A percentile compares a stretch with the other conserved stretches of the same genome.
Evolutionary conservation across 2,797 vertebrate species (phyloP).

Genomic region (Cheirogaleus major): DNA sequence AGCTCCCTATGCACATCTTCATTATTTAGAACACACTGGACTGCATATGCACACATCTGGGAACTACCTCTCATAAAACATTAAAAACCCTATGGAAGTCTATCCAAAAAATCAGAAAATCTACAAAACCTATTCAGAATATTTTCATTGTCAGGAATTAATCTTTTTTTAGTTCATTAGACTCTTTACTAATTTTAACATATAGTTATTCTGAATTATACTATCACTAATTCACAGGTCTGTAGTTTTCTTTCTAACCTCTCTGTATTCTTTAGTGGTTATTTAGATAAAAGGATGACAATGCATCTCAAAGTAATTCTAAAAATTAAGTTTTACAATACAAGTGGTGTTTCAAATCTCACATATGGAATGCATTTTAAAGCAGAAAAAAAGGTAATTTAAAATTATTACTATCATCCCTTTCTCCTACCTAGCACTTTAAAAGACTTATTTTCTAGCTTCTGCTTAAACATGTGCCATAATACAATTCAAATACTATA

Average conservation of each 20-base stretch:
- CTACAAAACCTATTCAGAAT: slow-evolving; percentile 62
- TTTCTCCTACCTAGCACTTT: neutral
- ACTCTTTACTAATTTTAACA: slow-evolving; percentile 76
- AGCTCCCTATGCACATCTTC: neutral
- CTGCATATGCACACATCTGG: neutral
- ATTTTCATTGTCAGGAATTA: slow-evolving; percentile 70
- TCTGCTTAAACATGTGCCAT: slow-evolving; percentile 15
- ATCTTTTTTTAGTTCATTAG: slow-evolving; percentile 71
- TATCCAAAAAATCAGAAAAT: neutral
- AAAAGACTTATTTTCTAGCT: neutral
- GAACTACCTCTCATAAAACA: slow-evolving; percentile 20
- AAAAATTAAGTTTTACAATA: slow-evolving; percentile 45
- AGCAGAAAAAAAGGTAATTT: neutral
- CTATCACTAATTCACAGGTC: neutral
- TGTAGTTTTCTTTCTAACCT: slow-evolving; percentile 2
- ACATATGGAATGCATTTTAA: neutral
- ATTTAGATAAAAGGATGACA: slow-evolving; percentile 7
- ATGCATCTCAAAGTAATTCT: neutral
- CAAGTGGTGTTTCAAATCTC: slow-evolving; percentile 38
- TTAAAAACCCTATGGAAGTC: neutral
- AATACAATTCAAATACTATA: slow-evolving; percentile 72
- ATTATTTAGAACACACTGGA: neutral
- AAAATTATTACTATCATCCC: neutral
- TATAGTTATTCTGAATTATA: slow-evolving; percentile 49
- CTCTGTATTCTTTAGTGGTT: neutral